These are phyloP conservation scores for Periplaneta americana DNA, from an alignment of 1,140 invertebrate genomes.

Conservation along the genomic window DNA sequence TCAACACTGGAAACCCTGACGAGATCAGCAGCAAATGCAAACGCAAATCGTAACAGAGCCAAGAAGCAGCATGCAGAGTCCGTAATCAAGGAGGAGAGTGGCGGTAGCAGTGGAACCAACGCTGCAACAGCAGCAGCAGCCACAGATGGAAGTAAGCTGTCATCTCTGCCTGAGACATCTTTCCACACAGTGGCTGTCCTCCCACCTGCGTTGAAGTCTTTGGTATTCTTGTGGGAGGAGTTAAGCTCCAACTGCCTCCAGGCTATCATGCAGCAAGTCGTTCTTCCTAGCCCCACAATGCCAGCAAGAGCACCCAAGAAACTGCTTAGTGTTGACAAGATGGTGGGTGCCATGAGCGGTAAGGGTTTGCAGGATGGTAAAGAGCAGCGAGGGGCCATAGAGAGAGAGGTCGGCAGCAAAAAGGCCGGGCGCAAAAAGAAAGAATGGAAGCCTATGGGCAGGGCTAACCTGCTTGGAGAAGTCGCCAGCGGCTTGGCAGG, in stretches of 20 bases:
- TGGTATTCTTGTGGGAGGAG: constrained; percentile 85
- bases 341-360: neutral
- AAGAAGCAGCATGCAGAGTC: constrained; percentile 34
- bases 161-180: constrained; percentile 24
- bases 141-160: neutral
- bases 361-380: neutral
- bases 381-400: neutral
- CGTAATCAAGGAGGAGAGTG: constrained; percentile 52
- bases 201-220: constrained; percentile 77
- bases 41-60: constrained; percentile 55
- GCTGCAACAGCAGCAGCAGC: constrained; percentile 2
- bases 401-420: constrained; percentile 44
- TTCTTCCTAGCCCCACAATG: constrained; percentile 38
- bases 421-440: constrained; percentile 52
- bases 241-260: constrained; percentile 64
- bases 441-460: constrained; percentile 39
- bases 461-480: constrained; percentile 3
- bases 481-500: neutral
- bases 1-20: constrained; percentile 70
- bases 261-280: constrained; percentile 53
- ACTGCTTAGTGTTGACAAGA: neutral
- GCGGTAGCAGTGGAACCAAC: constrained; percentile 11
- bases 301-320: neutral
- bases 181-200: constrained; percentile 62
- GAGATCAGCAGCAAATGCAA: constrained; percentile 66